These are phyloP conservation scores for Epizoanthus illoricatus DNA, from an alignment of 92 coral and sea anemone species.

Conservation along the genomic window DNA sequence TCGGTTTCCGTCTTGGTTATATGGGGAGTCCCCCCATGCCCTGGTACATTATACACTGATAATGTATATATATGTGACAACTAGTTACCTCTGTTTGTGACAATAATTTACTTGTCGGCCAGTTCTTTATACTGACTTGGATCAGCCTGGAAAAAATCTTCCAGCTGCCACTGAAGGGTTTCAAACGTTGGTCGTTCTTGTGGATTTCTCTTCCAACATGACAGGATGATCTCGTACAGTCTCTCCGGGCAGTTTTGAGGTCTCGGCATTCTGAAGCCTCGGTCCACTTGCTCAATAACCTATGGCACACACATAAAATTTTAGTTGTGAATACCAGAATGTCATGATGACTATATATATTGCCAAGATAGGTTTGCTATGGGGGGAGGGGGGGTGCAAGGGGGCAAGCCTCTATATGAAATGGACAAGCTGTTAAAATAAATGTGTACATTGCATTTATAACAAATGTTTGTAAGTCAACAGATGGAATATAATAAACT, in stretches of 20 bases:
- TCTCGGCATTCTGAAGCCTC: conserved; percentile 93
- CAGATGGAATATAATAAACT: too few species aligned
- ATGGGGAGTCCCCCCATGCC: too few species aligned
- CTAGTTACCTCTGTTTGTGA: too few species aligned
- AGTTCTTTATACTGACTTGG: conserved; percentile 83
- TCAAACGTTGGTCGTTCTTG: conserved; percentile 92
- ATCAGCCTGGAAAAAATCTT: conserved; percentile 80
- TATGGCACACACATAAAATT: conserved; percentile 4
- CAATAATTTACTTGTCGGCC: conserved; percentile 38
- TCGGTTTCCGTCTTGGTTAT: too few species aligned
- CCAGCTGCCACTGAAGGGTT: conserved; percentile 92
- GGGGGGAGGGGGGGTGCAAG: background rate
- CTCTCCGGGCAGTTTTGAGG: conserved; percentile 78
- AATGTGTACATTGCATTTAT: too few species aligned
- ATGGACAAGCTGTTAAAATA: too few species aligned
- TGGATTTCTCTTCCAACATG: conserved; percentile 81
- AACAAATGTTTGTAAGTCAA: too few species aligned
- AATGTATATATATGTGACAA: too few species aligned
- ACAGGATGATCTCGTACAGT: conserved; percentile 79
- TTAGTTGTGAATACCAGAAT: background rate
- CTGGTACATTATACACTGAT: too few species aligned
- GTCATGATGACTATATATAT: background rate
- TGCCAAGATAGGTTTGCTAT: too few species aligned
- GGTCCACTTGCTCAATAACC: conserved; percentile 88
- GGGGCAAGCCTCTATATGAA: background rate